These are phyloP conservation scores for Clarias laeviceps DNA, from an alignment of 2,797 vertebrate species.

Conservation along the genomic window DNA sequence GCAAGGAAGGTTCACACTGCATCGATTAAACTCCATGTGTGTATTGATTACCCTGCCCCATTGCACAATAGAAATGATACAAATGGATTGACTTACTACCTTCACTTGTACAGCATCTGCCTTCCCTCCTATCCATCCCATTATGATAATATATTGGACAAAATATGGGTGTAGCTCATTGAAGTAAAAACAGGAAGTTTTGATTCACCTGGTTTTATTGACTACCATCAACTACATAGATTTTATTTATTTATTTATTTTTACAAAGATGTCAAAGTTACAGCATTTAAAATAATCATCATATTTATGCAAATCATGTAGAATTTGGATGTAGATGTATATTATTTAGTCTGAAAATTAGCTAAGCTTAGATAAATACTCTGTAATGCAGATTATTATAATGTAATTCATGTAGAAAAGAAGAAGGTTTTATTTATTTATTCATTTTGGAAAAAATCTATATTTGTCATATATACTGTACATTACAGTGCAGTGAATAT, in stretches of 20 bases:
- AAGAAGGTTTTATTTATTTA: too few species aligned
- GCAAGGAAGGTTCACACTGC: constrained; percentile 4
- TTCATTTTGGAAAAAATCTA: too few species aligned
- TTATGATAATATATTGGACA: neutral
- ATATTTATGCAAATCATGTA: neutral
- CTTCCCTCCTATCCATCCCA: neutral
- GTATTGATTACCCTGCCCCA: constrained; percentile 31
- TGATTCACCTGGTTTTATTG: neutral
- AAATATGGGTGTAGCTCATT: neutral
- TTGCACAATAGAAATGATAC: neutral
- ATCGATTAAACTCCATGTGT: constrained; percentile 41
- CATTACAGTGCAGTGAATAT: too few species aligned
- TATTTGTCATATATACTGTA: too few species aligned
- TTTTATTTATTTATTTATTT: too few species aligned
- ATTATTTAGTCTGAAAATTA: neutral
- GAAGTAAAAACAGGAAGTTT: neutral
- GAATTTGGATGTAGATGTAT: neutral
- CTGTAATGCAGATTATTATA: neutral
- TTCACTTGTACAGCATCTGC: neutral
- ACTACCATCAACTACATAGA: neutral
- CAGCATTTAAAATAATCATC: neutral
- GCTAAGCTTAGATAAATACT: neutral
- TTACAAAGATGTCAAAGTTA: neutral
- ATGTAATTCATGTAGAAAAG: neutral
- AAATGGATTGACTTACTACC: constrained; percentile 16